Conservation (phyloP, 2,113 vertebrate species). For the Oreotrochilus melanogaster region DNA sequence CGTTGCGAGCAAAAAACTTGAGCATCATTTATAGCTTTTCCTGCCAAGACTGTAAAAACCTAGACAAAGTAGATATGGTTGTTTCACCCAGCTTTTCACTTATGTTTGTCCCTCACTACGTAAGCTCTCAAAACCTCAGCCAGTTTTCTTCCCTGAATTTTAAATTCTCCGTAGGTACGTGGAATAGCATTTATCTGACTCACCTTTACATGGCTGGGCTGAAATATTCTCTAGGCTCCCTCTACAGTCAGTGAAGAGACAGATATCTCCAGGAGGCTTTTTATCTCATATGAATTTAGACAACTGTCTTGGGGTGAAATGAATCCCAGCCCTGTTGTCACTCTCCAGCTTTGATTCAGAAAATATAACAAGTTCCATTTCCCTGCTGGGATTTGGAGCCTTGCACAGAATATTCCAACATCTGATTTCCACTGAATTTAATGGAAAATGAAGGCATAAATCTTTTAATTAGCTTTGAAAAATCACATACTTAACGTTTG, state of each 20-base stretch:
- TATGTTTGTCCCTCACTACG: constrained; percentile 27
- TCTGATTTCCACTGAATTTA: constrained; percentile 28
- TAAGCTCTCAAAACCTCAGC: constrained; percentile 28
- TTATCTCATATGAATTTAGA: constrained; percentile 60
- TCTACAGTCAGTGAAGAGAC: constrained; percentile 56
- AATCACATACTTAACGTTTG: constrained; percentile 6
- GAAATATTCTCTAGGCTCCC: constrained; percentile 49
- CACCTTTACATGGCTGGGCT: background rate
- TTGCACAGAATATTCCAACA: constrained; percentile 1
- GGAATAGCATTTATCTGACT: constrained; percentile 25
- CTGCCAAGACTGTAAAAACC: constrained; percentile 60
- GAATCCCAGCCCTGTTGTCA: constrained; percentile 52
- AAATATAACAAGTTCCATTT: constrained; percentile 19
- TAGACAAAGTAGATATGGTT: constrained; percentile 37
- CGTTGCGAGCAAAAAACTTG: background rate
- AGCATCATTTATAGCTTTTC: constrained; percentile 56
- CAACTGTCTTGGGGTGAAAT: constrained; percentile 62
- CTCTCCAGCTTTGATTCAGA: constrained; percentile 51
- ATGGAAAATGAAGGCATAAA: background rate
- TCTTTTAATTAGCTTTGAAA: constrained; percentile 41
- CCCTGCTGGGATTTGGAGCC: constrained; percentile 46
- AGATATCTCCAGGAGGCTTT: constrained; percentile 50
- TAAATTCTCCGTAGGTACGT: background rate
- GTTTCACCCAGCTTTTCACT: constrained; percentile 38
- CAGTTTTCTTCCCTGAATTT: constrained; percentile 18